Base-by-base conservation (phyloP, 2,888 invertebrate species). In the Melieria crassipennis region DNA sequence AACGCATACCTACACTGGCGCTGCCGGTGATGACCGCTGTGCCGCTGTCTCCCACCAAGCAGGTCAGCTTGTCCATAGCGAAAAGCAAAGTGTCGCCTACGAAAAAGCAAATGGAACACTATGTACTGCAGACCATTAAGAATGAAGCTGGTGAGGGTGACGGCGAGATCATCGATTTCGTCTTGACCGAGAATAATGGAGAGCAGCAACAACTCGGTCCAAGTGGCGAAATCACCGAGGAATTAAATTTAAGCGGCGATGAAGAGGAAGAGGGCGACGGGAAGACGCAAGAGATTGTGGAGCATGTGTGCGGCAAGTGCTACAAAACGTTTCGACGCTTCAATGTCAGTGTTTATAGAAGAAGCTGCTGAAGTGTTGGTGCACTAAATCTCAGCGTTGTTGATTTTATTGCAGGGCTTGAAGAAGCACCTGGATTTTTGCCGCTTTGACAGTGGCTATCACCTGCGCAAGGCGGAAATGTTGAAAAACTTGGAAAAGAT, bases 281-380 rank as follows among this genome's bases (percentile, higher is more conserved):
- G 4, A 78, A 79, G 5, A 80, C 81, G 0, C 80, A 84, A 57
- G 86, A 86, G 69, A 80, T 85, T 60, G 77, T 85, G 4, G 87
- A 87, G 70, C 87, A 87, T 74, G 83, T 87, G n/a, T 87, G 87
- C 48, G 86, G 85, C 11, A 86, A 86, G 72, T 87, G 87, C 73
- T 84, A 80, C 70, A 84, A 83, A 72, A 80, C 83, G n/a, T 87
- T 86, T 74, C 78, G 83, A 6, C 79, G 83, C 4, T 75, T 86
- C 9, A 82, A 75, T 73, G 83, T 82, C 75, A 76, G 77, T 78
- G 16, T 9, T 13, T 50, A 7, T 16, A 10, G 47, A 47, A 57
- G 66, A 5, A 16, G 6, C n/a, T 68, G 6, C 16, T 42, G 55
- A 16, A 55, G 16, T 16, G 16, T 1, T 16, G 16, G 16, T 48